Evolutionary conservation across 2,888 invertebrate species (phyloP).

Genomic region (Muscina levida): DNA sequence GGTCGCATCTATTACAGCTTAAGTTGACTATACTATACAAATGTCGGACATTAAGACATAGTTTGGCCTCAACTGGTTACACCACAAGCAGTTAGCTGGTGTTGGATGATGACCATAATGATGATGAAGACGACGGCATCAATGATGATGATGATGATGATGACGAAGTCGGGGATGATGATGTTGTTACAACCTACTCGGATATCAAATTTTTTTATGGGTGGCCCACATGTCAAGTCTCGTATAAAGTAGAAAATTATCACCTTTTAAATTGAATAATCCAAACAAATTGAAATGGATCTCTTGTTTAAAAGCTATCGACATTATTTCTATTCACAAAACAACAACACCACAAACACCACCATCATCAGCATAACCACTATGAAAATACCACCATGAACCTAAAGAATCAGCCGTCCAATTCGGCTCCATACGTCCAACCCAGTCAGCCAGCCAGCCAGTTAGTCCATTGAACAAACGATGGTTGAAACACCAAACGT

Average conservation of each 20-base stretch:
- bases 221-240: constrained; percentile 80
- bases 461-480: not conserved
- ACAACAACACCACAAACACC: constrained; percentile 64
- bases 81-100: constrained; percentile 9
- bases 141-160: not conserved
- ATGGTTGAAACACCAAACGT: constrained; percentile 12
- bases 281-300: constrained; percentile 81
- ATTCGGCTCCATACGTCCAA: not conserved
- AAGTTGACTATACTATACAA: not conserved
- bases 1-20: not conserved
- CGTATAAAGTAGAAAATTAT: constrained; percentile 80
- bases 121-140: not conserved
- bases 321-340: constrained; percentile 77
- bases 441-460: not conserved
- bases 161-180: constrained; percentile 33
- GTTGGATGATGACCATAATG: not conserved
- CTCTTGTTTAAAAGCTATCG: constrained; percentile 80
- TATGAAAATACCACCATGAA: constrained; percentile 40
- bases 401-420: not conserved
- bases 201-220: constrained; percentile 69
- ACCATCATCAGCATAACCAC: constrained; percentile 25
- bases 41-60: constrained; percentile 25
- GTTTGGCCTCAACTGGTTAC: constrained; percentile 12
- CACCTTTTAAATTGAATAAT: constrained; percentile 81
- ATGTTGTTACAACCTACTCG: constrained; percentile 59